These are phyloP conservation scores for Antheraea pernyi DNA, from an alignment of 1,140 invertebrate species.

Conservation along the genomic window DNA sequence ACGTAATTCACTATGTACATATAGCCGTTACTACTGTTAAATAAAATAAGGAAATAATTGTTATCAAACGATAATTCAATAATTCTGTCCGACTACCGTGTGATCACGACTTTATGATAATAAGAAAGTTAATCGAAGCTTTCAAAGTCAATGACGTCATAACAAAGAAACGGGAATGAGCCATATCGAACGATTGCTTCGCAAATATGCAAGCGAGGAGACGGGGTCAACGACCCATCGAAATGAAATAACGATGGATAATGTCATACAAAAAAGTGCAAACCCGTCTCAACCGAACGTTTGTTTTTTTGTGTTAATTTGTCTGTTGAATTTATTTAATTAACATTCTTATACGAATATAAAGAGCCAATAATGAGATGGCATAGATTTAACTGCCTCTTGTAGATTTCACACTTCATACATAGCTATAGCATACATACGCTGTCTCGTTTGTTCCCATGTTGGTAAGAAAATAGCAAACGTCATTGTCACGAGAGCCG, in stretches of 20 bases:
- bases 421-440: no score
- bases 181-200: slow-evolving; percentile 5
- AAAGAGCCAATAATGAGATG: no score
- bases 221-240: slow-evolving; percentile 1
- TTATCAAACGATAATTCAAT: neutral
- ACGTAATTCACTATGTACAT: no score
- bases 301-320: neutral
- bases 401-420: no score
- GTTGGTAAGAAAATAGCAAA: no score
- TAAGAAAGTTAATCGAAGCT: neutral
- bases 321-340: neutral
- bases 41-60: no score
- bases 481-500: no score
- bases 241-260: slow-evolving; percentile 7
- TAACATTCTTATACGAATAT: neutral
- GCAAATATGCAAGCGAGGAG: neutral
- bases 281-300: neutral
- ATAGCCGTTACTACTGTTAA: no score
- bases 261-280: slow-evolving; percentile 6
- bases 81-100: neutral
- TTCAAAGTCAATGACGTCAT: slow-evolving; percentile 11
- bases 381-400: no score
- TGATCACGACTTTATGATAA: neutral
- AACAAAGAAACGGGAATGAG: slow-evolving; percentile 5
- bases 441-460: no score